Conservation (phyloP, 92 coral and sea anemone species). For the Epizoanthus illoricatus region DNA sequence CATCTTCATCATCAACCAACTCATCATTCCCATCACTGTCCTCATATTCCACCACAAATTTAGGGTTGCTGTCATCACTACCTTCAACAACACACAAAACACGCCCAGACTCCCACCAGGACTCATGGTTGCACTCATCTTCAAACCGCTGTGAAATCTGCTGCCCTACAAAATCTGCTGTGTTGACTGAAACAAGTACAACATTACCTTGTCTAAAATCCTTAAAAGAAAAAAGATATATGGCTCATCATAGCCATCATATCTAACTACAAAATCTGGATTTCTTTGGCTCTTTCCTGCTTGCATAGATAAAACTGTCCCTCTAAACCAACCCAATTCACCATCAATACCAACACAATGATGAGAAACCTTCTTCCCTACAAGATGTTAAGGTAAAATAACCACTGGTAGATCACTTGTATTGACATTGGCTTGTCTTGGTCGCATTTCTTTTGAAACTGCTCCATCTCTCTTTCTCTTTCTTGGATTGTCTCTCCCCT, state of each 20-base stretch:
- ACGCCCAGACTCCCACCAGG: conserved; percentile 51
- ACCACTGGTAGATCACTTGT: conserved; percentile 27
- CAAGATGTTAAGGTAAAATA: conserved; percentile 29
- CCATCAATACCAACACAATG: conserved; percentile 44
- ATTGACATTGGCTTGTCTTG: conserved; percentile 7
- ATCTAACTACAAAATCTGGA: conserved; percentile 41
- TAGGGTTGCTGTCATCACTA: conserved; percentile 39
- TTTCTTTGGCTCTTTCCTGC: conserved; percentile 41
- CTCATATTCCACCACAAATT: conserved; percentile 41
- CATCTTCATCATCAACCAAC: conserved; percentile 4
- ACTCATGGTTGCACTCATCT: conserved; percentile 44
- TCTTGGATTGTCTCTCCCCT: conserved; percentile 22
- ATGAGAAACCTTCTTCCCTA: conserved; percentile 42
- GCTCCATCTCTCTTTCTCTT: conserved; percentile 25
- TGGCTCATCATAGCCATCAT: conserved; percentile 48
- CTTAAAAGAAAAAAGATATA: conserved; percentile 40
- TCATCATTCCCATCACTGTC: conserved; percentile 15
- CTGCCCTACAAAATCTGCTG: conserved; percentile 36
- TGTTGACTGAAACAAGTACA: conserved; percentile 15
- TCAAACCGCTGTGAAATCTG: conserved; percentile 42
- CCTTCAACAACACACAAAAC: conserved; percentile 31
- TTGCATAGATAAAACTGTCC: conserved; percentile 41
- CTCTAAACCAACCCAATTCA: conserved; percentile 35
- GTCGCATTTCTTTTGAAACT: conserved; percentile 29
- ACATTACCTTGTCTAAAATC: conserved; percentile 35